Conservation (phyloP, 37 sponge, comb jelly and placozoan genomes). For the Ephydatia muelleri region DNA sequence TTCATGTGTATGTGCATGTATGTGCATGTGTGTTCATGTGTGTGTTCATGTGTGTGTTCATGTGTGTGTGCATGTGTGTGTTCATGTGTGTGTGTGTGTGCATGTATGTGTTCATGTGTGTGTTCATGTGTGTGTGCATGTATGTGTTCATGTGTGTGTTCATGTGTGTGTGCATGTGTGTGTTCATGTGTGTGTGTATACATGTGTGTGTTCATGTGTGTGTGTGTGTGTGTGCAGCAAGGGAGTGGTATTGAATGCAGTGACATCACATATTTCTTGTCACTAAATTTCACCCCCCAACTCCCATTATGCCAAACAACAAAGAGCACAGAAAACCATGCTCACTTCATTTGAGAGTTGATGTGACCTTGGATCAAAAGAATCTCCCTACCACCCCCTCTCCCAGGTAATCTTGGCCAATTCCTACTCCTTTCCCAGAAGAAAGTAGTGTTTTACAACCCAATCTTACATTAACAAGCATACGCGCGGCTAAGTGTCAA, state of each 20-base stretch:
- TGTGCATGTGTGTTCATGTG: slow-evolving; percentile 21
- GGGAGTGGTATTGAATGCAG: neutral
- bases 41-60: neutral
- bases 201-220: neutral
- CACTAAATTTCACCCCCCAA: neutral
- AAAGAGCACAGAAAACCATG: no score
- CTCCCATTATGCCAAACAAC: no score
- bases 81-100: neutral
- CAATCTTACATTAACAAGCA: no score
- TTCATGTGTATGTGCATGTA: slow-evolving; percentile 14
- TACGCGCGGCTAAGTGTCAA: neutral
- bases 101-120: slow-evolving; percentile 14
- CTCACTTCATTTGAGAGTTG: no score
- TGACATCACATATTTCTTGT: neutral
- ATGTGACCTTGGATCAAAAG: no score
- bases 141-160: neutral
- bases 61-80: neutral
- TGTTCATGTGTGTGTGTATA: slow-evolving; percentile 8
- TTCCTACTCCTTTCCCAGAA: neutral
- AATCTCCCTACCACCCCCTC: neutral
- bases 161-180: neutral
- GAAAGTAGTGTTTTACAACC: no score
- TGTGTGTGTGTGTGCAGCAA: neutral
- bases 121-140: slow-evolving; percentile 6
- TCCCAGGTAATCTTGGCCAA: neutral